Evolutionary conservation across 1,140 invertebrate species (phyloP).

Genomic region (Drosophila pseudoobscura): DNA sequence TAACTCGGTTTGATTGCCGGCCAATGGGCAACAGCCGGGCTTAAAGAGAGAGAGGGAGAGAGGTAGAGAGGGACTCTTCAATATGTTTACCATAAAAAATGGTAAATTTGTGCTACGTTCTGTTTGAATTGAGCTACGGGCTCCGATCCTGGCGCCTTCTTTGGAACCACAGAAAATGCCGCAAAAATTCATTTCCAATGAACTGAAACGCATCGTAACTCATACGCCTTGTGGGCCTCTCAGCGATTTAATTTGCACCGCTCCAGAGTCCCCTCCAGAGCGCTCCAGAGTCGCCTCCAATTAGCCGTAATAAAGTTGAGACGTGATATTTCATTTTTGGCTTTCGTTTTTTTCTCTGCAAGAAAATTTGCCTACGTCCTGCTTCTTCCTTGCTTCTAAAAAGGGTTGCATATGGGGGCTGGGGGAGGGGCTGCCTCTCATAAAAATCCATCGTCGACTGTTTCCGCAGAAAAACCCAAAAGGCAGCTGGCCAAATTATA

Average conservation of each 20-base stretch:
- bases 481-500: conserved; percentile 75
- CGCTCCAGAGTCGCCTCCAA: conserved; percentile 38
- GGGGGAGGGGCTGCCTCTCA: conserved; percentile 10
- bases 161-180: conserved; percentile 25
- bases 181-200: conserved; percentile 51
- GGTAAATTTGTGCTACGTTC: conserved; percentile 75
- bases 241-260: conserved; percentile 61
- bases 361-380: conserved; percentile 72
- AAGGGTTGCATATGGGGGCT: too few species aligned
- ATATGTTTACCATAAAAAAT: conserved; percentile 78
- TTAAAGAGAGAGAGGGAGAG: too few species aligned
- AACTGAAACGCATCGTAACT: conserved; percentile 67
- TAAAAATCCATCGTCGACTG: conserved; percentile 31
- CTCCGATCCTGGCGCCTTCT: conserved; percentile 54
- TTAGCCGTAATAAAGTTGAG: conserved; percentile 82
- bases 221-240: conserved; percentile 66
- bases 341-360: conserved; percentile 12
- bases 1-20: conserved; percentile 59
- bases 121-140: conserved; percentile 45
- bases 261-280: conserved; percentile 1
- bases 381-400: too few species aligned
- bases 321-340: conserved; percentile 76
- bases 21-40: conserved; percentile 54
- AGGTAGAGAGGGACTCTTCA: background rate
- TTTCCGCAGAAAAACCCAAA: conserved; percentile 61